These are phyloP conservation scores for Pseudomyrmex concolor DNA, from an alignment of 1,140 invertebrate species.

Conservation along the genomic window DNA sequence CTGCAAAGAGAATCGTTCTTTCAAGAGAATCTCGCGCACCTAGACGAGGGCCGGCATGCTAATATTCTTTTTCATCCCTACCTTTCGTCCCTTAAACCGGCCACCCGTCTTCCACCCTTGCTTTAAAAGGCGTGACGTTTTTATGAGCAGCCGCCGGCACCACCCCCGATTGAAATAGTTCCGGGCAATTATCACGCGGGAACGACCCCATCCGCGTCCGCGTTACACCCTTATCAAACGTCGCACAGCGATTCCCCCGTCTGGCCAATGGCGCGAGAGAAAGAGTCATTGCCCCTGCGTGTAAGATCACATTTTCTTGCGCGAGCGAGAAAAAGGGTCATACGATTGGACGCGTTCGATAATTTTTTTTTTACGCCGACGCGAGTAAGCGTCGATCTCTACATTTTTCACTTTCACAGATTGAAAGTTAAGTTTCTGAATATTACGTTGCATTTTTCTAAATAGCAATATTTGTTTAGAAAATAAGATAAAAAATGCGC, in stretches of 20 bases:
- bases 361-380: constrained; percentile 60
- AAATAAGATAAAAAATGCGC: neutral
- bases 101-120: constrained; percentile 16
- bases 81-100: constrained; percentile 7
- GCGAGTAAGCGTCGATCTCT: constrained; percentile 27
- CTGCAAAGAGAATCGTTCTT: constrained; percentile 65
- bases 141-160: constrained; percentile 64
- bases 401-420: neutral
- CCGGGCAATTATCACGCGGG: constrained; percentile 78
- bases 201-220: constrained; percentile 40
- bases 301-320: constrained; percentile 51
- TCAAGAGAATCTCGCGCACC: constrained; percentile 8
- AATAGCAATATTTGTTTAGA: constrained; percentile 6
- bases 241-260: constrained; percentile 44
- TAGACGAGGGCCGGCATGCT: constrained; percentile 77
- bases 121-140: constrained; percentile 71
- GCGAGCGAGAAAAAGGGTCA: constrained; percentile 3
- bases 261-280: constrained; percentile 75
- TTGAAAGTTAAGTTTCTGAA: constrained; percentile 6
- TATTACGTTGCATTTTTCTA: neutral
- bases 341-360: constrained; percentile 54
- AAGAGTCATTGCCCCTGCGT: constrained; percentile 65
- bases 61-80: constrained; percentile 77
- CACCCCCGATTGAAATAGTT: constrained; percentile 81
- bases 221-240: constrained; percentile 71